A percentile compares a stretch with the other conserved stretches of the same genome.
phyloP scores from a whole-genome alignment of 2,888 invertebrate genomes.

The Cryptophagus acutangulus region DNA sequence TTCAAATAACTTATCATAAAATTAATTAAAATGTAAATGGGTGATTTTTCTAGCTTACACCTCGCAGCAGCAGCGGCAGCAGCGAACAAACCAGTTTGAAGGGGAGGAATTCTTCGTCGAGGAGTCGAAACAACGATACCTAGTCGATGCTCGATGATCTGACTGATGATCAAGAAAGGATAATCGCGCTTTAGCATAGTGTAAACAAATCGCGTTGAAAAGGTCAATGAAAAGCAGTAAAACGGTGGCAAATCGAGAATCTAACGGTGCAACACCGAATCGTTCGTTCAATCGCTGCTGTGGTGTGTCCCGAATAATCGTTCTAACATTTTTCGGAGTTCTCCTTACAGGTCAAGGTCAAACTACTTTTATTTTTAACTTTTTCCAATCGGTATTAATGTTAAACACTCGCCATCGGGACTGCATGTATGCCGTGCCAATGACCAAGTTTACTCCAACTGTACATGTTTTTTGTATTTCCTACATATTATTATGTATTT shows the following conservation, averaged over 20 bases:
- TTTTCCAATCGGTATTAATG: constrained; percentile 32
- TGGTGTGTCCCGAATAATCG: constrained; percentile 35
- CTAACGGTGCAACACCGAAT: constrained; percentile 36
- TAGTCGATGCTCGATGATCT: too few relatives aligned
- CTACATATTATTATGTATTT: constrained; percentile 17
- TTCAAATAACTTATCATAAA: too few relatives aligned
- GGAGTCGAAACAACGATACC: too few relatives aligned
- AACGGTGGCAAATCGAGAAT: constrained; percentile 33
- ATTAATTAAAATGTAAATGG: too few relatives aligned
- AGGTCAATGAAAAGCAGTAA: constrained; percentile 36
- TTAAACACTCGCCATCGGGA: constrained; percentile 27
- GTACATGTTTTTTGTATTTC: constrained; percentile 30
- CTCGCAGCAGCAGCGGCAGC: too few relatives aligned
- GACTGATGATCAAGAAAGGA: too few relatives aligned
- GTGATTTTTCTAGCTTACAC: too few relatives aligned
- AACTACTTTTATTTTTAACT: constrained; percentile 42
- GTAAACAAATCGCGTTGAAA: constrained; percentile 32
- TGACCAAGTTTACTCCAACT: constrained; percentile 33
- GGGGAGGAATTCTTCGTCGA: too few relatives aligned
- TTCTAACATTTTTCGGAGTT: constrained; percentile 35
- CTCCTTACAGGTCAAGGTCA: constrained; percentile 37
- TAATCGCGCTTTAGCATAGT: too few relatives aligned
- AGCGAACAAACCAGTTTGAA: too few relatives aligned
- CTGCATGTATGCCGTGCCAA: constrained; percentile 32
- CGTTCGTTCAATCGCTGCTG: too few relatives aligned